Evolutionary conservation across 2,888 invertebrate genomes (phyloP).

Genomic region (Holacanthella duospinosa): DNA sequence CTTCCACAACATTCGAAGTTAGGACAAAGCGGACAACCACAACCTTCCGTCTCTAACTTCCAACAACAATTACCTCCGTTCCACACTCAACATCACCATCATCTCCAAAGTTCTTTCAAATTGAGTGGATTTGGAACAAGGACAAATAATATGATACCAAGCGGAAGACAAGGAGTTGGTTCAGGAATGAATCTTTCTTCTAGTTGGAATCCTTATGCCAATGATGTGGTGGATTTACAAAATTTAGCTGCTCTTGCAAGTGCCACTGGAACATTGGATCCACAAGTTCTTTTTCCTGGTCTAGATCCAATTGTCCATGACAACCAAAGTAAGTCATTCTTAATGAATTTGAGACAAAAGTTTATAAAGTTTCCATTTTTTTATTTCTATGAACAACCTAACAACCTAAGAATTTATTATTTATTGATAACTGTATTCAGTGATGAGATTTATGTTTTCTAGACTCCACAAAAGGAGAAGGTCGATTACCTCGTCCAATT

Average conservation of each 20-base stretch:
- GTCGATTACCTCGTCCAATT: conserved; percentile 34
- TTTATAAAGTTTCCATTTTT: too few species aligned
- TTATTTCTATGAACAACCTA: not conserved
- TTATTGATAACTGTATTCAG: not conserved
- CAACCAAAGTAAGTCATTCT: conserved; percentile 24
- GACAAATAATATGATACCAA: not conserved
- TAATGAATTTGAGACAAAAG: not conserved
- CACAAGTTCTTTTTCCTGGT: conserved; percentile 17
- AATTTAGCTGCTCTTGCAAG: conserved; percentile 18
- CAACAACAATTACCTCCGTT: not conserved
- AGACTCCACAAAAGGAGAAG: conserved; percentile 28
- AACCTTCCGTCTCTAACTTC: conserved; percentile 7
- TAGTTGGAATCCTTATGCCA: conserved; percentile 9
- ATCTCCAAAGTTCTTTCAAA: not conserved
- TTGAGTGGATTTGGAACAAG: conserved; percentile 8
- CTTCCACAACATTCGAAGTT: conserved; percentile 16
- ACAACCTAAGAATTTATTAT: not conserved
- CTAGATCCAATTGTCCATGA: conserved; percentile 18
- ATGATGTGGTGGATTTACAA: conserved; percentile 15
- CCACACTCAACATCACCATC: not conserved
- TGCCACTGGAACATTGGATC: conserved; percentile 21
- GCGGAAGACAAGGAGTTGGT: not conserved
- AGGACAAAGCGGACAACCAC: conserved; percentile 11
- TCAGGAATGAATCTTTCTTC: not conserved
- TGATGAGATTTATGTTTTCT: not conserved